Evolutionary conservation across 1,140 invertebrate genomes (phyloP).

Genomic region (Choristoneura fumiferana): DNA sequence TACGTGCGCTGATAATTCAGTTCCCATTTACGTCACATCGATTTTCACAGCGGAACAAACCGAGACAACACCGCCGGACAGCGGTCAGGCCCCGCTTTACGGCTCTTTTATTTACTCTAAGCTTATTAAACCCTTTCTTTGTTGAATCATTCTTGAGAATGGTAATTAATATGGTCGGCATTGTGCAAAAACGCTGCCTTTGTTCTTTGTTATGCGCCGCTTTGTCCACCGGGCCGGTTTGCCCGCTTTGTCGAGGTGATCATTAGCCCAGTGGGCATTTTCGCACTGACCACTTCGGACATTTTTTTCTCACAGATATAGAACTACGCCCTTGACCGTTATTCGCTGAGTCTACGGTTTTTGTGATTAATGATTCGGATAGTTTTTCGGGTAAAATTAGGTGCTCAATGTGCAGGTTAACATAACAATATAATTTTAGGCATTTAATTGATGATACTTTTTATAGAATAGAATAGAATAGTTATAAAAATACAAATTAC

Average conservation of each 20-base stretch:
- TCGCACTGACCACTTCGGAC: slow-evolving; percentile 52
- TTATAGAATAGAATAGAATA: too few relatives aligned
- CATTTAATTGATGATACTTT: too few relatives aligned
- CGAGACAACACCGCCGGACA: slow-evolving; percentile 39
- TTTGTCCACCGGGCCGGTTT: slow-evolving; percentile 49
- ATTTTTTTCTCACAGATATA: slow-evolving; percentile 57
- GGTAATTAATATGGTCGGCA: slow-evolving; percentile 72
- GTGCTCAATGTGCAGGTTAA: neutral
- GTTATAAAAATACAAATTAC: too few relatives aligned
- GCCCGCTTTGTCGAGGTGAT: slow-evolving; percentile 63
- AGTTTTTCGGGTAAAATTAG: slow-evolving; percentile 2
- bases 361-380: slow-evolving; percentile 35
- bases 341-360: slow-evolving; percentile 22
- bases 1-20: neutral
- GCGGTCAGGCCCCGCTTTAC: slow-evolving; percentile 58
- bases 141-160: slow-evolving; percentile 53
- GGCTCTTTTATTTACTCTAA: slow-evolving; percentile 70
- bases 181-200: slow-evolving; percentile 66
- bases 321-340: slow-evolving; percentile 40
- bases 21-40: slow-evolving; percentile 43
- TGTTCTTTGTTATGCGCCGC: slow-evolving; percentile 56
- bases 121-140: slow-evolving; percentile 74
- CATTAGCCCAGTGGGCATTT: slow-evolving; percentile 72
- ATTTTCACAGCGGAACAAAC: slow-evolving; percentile 42
- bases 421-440: too few relatives aligned